Base-by-base conservation (phyloP, 2,797 vertebrate species). In the Novumbra hubbsi region DNA sequence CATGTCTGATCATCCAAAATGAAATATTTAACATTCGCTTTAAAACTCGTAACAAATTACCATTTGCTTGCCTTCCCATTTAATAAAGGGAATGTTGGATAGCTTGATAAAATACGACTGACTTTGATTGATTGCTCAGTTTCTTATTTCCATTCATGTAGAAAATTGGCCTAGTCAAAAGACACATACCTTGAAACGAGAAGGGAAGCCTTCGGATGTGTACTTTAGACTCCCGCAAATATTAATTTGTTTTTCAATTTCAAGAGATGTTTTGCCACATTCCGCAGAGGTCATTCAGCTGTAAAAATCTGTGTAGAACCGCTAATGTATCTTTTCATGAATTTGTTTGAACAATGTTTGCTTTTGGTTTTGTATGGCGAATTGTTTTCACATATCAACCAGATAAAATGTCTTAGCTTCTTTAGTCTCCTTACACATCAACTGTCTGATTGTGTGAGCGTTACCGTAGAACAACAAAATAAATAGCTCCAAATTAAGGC, bases 101-200 rank as follows among this genome's bases (percentile, higher is more conserved):
- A 84, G 88, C 82, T 90, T 85, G 72, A 87, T 83, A 91, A 92
- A 84, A 84, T 84, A 70, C 77, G 78, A 70, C 67, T 72, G 84
- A 88, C 86, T 92, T 92, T 95, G 91, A 94, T 93, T 95, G 93
- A 94, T 91, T 87, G 70, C 41, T 48, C 76, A 55, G 81, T 85
- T 81, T 90, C 86, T 81, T 80, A 57, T 88, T 93, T 81, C 85
- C 81, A 91, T 90, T 82, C 85, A 89, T 89, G 90, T 84, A 78
- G 88, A 94, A 94, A 93, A 95, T 90, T 93, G 92, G 80, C 88
- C 82, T 79, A 85, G 87, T 88, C 55, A 75, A 82, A 87, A 79
- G 63, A 87, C 76, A 81, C 87, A 86, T 87, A 92, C 85, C 88
- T 90, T 81, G 86, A 87, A 90, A 87, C 19, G 71, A 84, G 80